Percentiles rank a stretch among this genome's conserved stretches.
phyloP scores from a whole-genome alignment of 1,140 invertebrate genomes.

The Drosophila ogumai region DNA sequence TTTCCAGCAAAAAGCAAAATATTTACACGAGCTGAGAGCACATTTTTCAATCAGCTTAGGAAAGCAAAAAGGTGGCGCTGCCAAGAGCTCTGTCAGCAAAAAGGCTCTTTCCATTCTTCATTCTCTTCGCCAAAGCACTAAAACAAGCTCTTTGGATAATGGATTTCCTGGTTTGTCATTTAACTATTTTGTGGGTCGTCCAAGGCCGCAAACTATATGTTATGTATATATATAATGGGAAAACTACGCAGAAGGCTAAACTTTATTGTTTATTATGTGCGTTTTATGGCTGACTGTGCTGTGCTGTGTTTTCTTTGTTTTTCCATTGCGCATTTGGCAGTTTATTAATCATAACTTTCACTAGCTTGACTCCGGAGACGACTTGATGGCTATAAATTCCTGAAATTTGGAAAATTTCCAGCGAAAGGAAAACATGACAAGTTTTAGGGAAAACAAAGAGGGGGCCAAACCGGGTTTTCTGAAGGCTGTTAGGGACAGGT shows the following conservation, averaged over 20 bases:
- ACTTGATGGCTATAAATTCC: constrained; percentile 24
- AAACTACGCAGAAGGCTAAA: constrained; percentile 27
- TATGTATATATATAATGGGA: background rate
- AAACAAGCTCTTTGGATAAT: constrained; percentile 47
- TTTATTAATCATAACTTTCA: constrained; percentile 47
- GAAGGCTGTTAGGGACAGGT: background rate
- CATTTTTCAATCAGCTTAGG: constrained; percentile 36
- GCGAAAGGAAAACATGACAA: constrained; percentile 20
- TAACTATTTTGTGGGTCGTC: constrained; percentile 31
- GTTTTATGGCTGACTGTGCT: constrained; percentile 16
- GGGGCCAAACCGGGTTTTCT: background rate
- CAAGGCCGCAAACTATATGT: constrained; percentile 1
- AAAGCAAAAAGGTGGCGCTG: constrained; percentile 13
- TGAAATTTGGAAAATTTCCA: constrained; percentile 25
- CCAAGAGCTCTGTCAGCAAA: constrained; percentile 14
- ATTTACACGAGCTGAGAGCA: constrained; percentile 29
- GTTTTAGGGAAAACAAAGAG: background rate
- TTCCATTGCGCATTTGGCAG: constrained; percentile 25
- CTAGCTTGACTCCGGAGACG: background rate
- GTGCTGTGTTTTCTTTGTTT: constrained; percentile 16
- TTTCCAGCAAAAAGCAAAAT: constrained; percentile 16
- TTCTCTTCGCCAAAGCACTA: constrained; percentile 2
- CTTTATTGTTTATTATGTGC: constrained; percentile 39
- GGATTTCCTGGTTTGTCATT: constrained; percentile 52
- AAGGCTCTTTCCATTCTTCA: background rate